Evolutionary conservation across 1,140 invertebrate genomes (phyloP), one percentile per base, ranked within the genome.

Genomic region (Pseudomyrmex gracilis): DNA sequence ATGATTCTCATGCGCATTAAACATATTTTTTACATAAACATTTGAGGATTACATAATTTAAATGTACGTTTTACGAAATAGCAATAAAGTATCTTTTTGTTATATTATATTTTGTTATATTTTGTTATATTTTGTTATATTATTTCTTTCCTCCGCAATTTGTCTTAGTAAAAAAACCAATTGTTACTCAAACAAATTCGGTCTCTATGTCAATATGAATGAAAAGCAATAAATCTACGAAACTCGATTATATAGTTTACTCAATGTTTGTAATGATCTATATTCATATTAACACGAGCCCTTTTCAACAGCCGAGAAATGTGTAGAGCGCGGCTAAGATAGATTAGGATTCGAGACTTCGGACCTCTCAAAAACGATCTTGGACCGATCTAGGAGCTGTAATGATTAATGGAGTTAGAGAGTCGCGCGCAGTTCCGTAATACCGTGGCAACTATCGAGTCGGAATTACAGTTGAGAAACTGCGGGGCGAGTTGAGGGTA

Each of bases 391-490:
- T 83, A 80, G 76, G 49, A 85, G 60, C 67, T 67, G 82, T 89
- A 90, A 90, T 90, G 89, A 90, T 90, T 90, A 90, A 90, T 90
- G 87, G 67, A 90, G 90, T 89, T 90, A 89, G 84, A 47, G 67
- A 73, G 82, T 70, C 58, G 77, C 61, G 87, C 82, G 85, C 64
- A 84, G 85, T 88, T 87, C 73, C 78, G 82, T 86, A 90, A 90
- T 89, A 89, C 85, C 83, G 84, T 85, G 74, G 87, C 77, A 90
- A 90, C 90, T 90, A 90, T 90, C 87, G 73, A 89, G 87, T 90
- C 77, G 87, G 86, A 90, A 90, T 90, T 90, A 90, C 89, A 90
- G 89, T 90, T 90, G 89, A 89, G 89, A 86, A 90, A 90, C 90
- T 90, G 84, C 67, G 68, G 34, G 84, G 58, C 70, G 84, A 85